phyloP scores from a whole-genome alignment of 2,888 invertebrate genomes.

The Coenonympha arcania region DNA sequence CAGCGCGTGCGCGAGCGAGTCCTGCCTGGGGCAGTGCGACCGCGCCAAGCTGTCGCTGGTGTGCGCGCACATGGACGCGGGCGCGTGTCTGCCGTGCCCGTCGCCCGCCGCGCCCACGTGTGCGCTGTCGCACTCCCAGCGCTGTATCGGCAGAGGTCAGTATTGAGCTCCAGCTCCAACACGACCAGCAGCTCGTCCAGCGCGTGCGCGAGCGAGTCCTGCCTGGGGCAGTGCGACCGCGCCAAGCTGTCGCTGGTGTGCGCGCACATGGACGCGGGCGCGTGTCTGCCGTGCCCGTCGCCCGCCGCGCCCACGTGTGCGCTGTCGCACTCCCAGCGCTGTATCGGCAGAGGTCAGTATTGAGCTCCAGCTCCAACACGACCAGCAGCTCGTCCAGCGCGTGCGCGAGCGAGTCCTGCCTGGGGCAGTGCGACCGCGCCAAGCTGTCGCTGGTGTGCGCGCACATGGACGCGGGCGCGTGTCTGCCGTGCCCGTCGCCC shows the following conservation, averaged over 20 bases:
- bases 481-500: slow-evolving; percentile 35
- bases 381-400: slow-evolving; percentile 25
- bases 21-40: slow-evolving; percentile 44
- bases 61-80: slow-evolving; percentile 65
- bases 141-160: slow-evolving; percentile 65
- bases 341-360: slow-evolving; percentile 59
- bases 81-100: slow-evolving; percentile 46
- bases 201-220: slow-evolving; percentile 39
- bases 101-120: slow-evolving; percentile 45
- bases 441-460: slow-evolving; percentile 56
- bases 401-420: slow-evolving; percentile 41
- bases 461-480: slow-evolving; percentile 66
- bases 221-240: slow-evolving; percentile 47
- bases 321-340: slow-evolving; percentile 59
- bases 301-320: slow-evolving; percentile 53
- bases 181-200: slow-evolving; percentile 24
- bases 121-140: slow-evolving; percentile 59
- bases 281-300: slow-evolving; percentile 40
- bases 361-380: slow-evolving; percentile 34
- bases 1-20: slow-evolving; percentile 37
- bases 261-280: slow-evolving; percentile 66
- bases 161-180: slow-evolving; percentile 33
- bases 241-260: slow-evolving; percentile 54
- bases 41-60: slow-evolving; percentile 55
- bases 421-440: slow-evolving; percentile 47